Evolutionary conservation across 2,113 vertebrate genomes (phyloP), one percentile per base, ranked within the genome.

Genomic region (Cranoglanis bouderius): DNA sequence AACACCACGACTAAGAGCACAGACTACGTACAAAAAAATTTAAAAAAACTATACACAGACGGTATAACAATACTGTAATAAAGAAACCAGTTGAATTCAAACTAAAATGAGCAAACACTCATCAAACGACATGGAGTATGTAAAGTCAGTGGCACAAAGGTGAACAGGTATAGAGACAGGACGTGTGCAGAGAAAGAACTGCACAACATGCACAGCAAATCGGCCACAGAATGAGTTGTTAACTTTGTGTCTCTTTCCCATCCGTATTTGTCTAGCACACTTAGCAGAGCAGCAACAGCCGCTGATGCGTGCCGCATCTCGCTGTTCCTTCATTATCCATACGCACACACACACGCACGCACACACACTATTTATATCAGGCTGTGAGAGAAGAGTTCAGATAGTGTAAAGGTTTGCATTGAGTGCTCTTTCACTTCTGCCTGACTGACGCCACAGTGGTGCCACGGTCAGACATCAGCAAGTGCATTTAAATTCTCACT

Each of bases 401-500:
- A 61, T 40, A 49, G 51, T 16, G n/a, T 57, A n/a, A 83, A 51
- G 81, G 9, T 6, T 29, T 38, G 74, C 57, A 84, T 29, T 61
- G 32, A 59, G 81, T 46, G 81, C n/a, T 88, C 65, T 46, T 72
- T 46, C 51, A 65, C 32, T 65, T 70, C 84, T 72, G 38, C 38
- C 29, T 63, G 32, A 21, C 26, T 55, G 80, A 57, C 19, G 38
- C 32, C 80, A 82, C 16, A 40, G 7, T 1, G 1, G 35, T 13
- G 19, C 53, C n/a, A 1, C 8, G 18, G 49, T 32, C 55, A 61
- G 55, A 19, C 38, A 61, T 61, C 55, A 61, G 24, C 55, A 61
- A 83, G 81, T 61, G 81, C 81, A 26, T 61, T 83, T 24, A 40
- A 61, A 61, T 40, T 55, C 81, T 61, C 81, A 43, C 21, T 83